A percentile compares a stretch with the other conserved stretches of the same genome.
These are phyloP conservation scores for Ostrea denselamellosa DNA, from an alignment of 1,140 invertebrate species.

Conservation along the genomic window DNA sequence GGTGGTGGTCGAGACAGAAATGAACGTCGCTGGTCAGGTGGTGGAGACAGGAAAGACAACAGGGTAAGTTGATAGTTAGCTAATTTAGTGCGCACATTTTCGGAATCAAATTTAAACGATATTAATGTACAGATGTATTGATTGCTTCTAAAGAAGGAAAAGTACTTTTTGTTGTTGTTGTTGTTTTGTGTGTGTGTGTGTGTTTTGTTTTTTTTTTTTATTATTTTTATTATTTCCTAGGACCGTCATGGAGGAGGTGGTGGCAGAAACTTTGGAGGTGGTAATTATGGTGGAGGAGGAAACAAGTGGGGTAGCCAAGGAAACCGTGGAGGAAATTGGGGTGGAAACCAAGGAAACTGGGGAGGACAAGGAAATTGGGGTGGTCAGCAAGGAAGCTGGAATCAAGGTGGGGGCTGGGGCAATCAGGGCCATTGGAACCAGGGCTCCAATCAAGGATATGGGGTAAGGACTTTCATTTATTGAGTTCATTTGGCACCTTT, in stretches of 20 bases:
- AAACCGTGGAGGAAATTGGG: conserved; percentile 40
- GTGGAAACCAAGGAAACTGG: conserved; percentile 50
- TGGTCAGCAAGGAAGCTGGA: conserved; percentile 58
- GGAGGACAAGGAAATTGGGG: conserved; percentile 46
- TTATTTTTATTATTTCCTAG: conserved; percentile 9
- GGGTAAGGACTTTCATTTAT: background rate
- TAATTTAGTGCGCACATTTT: too few relatives aligned
- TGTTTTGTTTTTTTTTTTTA: too few relatives aligned
- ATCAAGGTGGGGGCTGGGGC: conserved; percentile 49
- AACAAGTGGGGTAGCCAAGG: conserved; percentile 31
- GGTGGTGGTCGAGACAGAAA: conserved; percentile 37
- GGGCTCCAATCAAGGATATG: conserved; percentile 41
- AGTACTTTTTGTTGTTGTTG: too few relatives aligned
- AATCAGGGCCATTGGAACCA: conserved; percentile 22
- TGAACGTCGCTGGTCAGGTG: background rate
- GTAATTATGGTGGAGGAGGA: conserved; percentile 33
- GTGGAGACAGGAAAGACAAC: background rate
- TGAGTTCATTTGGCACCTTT: too few relatives aligned
- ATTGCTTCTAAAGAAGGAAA: too few relatives aligned
- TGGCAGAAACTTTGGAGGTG: conserved; percentile 41
- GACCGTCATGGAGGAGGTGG: conserved; percentile 46
- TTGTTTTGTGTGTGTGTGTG: too few relatives aligned
- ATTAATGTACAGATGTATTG: too few relatives aligned
- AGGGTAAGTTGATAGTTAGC: background rate
- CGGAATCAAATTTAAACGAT: too few relatives aligned